Conservation (phyloP, 2,888 invertebrate species). For the Noctua pronuba region DNA sequence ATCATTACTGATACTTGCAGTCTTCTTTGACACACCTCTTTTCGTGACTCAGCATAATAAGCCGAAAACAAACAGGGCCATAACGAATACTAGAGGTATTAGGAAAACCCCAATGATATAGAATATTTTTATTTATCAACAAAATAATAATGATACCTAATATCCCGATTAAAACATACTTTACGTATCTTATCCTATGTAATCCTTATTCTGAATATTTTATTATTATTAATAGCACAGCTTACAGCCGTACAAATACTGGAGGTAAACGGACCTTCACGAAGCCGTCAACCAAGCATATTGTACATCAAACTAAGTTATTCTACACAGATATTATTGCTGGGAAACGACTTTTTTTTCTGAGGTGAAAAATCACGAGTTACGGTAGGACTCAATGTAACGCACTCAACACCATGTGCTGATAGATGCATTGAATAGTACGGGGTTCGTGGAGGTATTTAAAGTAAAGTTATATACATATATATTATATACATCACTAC, state of each 20-base stretch:
- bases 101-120: background rate
- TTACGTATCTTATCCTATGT: background rate
- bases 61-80: background rate
- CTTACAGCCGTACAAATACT: background rate
- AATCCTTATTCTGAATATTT: background rate
- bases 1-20: background rate
- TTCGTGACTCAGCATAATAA: background rate
- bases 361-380: too few species aligned
- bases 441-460: too few species aligned
- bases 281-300: too few species aligned
- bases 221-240: background rate
- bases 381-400: too few species aligned
- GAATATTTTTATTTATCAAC: background rate
- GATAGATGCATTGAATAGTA: too few species aligned
- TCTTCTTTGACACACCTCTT: slow-evolving; percentile 6
- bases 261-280: too few species aligned
- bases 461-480: too few species aligned
- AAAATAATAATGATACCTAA: background rate
- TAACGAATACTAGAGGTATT: background rate
- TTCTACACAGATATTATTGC: too few species aligned
- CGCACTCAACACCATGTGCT: too few species aligned
- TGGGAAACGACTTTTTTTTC: too few species aligned
- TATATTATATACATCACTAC: too few species aligned
- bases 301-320: too few species aligned
- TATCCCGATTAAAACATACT: background rate